These are phyloP conservation scores for Dynastes maya DNA, from an alignment of 2,888 invertebrate genomes.

Conservation along the genomic window DNA sequence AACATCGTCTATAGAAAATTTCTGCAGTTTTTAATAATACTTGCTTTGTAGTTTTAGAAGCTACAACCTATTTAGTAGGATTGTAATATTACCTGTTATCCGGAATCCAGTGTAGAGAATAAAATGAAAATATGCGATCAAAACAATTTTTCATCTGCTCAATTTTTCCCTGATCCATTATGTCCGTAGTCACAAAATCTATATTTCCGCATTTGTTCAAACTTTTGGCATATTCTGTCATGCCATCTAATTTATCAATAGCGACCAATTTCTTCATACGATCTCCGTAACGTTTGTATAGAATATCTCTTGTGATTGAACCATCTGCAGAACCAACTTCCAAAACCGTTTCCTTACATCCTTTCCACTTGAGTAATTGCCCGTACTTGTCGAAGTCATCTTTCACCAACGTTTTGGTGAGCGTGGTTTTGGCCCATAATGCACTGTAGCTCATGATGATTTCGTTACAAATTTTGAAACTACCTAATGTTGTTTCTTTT, in stretches of 20 bases:
- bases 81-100: constrained; percentile 4
- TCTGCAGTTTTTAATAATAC: background rate
- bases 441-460: background rate
- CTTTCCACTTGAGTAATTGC: background rate
- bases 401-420: background rate
- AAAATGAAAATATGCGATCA: constrained; percentile 11
- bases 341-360: background rate
- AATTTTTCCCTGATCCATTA: background rate
- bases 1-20: background rate
- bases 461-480: background rate
- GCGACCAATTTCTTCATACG: background rate
- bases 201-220: background rate
- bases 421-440: background rate
- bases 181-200: background rate
- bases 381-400: background rate
- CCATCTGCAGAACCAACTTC: constrained; percentile 30
- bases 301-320: background rate
- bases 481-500: background rate
- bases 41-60: too few relatives aligned
- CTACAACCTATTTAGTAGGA: too few relatives aligned
- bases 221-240: background rate
- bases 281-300: background rate
- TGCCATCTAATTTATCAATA: constrained; percentile 2
- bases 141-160: background rate
- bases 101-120: background rate